These are phyloP conservation scores for Parauchenoglanis ngamensis DNA, from an alignment of 2,797 vertebrate genomes.

Conservation along the genomic window DNA sequence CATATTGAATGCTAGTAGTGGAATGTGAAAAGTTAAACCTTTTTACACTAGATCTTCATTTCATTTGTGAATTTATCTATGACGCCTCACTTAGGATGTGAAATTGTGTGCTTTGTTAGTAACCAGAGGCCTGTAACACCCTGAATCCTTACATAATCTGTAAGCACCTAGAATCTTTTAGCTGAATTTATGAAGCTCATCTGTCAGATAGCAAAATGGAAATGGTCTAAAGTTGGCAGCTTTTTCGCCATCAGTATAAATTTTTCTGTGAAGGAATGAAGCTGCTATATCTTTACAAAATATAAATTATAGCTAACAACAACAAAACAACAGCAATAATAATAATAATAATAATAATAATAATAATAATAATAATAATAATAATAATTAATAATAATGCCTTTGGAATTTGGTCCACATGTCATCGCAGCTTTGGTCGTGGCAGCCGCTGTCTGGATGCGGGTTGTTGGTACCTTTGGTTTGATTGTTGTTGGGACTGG, in stretches of 20 bases:
- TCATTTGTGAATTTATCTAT: not conserved
- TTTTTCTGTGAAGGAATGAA: not conserved
- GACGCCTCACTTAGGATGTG: not conserved
- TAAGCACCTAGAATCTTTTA: not conserved
- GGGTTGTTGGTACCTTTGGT: not conserved
- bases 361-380: not conserved
- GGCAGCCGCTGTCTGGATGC: not conserved
- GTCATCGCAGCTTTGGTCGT: accelerated
- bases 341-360: not conserved
- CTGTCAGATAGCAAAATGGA: not conserved
- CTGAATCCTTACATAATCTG: not conserved
- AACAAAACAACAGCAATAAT: not conserved
- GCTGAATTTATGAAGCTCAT: not conserved
- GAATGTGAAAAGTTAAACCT: not conserved
- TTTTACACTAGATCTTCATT: not conserved
- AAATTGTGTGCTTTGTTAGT: not conserved
- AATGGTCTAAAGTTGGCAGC: not conserved
- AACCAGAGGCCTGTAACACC: not conserved
- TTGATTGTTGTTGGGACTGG: not conserved
- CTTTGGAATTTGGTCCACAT: not conserved
- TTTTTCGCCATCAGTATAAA: not conserved
- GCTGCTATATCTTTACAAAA: not conserved
- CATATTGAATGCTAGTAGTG: not conserved
- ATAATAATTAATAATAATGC: slow-evolving; percentile 6
- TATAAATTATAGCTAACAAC: not conserved